Conservation (phyloP, 2,888 invertebrate genomes). For the Agriopis marginaria region DNA sequence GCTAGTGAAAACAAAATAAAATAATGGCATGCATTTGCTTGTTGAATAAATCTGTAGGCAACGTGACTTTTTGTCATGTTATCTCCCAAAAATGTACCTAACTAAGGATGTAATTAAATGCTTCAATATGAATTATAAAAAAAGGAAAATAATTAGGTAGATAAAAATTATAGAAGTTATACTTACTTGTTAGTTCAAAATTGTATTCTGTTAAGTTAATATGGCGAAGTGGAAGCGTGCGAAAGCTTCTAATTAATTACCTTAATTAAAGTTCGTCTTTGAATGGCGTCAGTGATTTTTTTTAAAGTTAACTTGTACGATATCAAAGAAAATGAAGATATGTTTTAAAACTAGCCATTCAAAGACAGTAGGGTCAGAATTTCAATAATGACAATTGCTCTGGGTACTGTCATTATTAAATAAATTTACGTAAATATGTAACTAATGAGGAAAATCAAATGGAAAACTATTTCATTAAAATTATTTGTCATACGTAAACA, state of each 20-base stretch:
- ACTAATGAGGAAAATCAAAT: not conserved
- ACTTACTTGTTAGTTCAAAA: conserved; percentile 4
- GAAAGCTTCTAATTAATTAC: conserved; percentile 54
- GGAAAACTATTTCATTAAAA: too few relatives aligned
- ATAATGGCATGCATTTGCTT: conserved; percentile 32
- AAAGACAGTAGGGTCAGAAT: conserved; percentile 4
- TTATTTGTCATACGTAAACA: not conserved
- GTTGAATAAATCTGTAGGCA: conserved; percentile 6
- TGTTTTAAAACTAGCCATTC: not conserved
- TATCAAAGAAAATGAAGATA: not conserved
- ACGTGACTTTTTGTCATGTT: conserved; percentile 20
- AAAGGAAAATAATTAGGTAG: conserved; percentile 10
- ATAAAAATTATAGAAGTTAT: not conserved
- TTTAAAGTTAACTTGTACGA: not conserved
- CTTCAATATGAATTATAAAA: conserved; percentile 18
- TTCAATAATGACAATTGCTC: not conserved
- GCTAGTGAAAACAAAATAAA: conserved; percentile 35
- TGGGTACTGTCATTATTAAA: not conserved
- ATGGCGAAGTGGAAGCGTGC: conserved; percentile 73
- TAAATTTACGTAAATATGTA: not conserved
- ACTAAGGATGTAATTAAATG: not conserved
- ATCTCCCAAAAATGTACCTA: conserved; percentile 6
- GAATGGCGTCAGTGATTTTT: conserved; percentile 30
- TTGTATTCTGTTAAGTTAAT: not conserved
- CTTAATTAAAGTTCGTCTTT: conserved; percentile 37